These are phyloP conservation scores for Trididemnum nubilum DNA, from an alignment of 23 tunicate genomes.

Conservation along the genomic window DNA sequence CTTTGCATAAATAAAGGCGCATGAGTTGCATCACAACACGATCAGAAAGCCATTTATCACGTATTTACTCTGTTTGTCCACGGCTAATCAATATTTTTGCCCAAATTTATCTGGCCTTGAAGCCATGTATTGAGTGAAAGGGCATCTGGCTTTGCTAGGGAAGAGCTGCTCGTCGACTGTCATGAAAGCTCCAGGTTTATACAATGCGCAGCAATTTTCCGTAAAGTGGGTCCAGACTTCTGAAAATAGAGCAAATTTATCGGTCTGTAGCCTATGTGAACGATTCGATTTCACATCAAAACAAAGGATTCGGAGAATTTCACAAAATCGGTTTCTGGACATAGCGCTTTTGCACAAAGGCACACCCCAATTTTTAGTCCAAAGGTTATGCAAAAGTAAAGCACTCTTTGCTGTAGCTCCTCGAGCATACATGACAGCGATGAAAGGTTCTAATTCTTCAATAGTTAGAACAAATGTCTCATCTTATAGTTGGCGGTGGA, in stretches of 20 bases:
- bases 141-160: no score
- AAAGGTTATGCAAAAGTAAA: conserved; percentile 20
- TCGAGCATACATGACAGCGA: conserved; percentile 30
- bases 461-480: conserved; percentile 29
- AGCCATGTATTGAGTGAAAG: no score
- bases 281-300: conserved; percentile 36
- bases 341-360: conserved; percentile 16
- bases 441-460: conserved; percentile 30
- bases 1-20: no score
- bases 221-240: conserved; percentile 27
- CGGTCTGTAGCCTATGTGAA: conserved; percentile 38
- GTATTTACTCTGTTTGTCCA: conserved; percentile 32
- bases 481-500: conserved; percentile 21
- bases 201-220: conserved; percentile 15
- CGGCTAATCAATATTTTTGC: no score
- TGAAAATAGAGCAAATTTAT: conserved; percentile 21
- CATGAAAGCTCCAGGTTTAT: conserved; percentile 39
- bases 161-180: conserved; percentile 41
- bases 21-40: no score
- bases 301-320: conserved; percentile 27
- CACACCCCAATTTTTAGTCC: conserved; percentile 41
- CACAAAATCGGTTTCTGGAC: conserved; percentile 31
- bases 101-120: no score
- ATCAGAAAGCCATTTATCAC: conserved; percentile 28
- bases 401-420: conserved; percentile 31